These are phyloP conservation scores for Protosalanx chinensis DNA, from an alignment of 2,797 vertebrate genomes.

Conservation along the genomic window DNA sequence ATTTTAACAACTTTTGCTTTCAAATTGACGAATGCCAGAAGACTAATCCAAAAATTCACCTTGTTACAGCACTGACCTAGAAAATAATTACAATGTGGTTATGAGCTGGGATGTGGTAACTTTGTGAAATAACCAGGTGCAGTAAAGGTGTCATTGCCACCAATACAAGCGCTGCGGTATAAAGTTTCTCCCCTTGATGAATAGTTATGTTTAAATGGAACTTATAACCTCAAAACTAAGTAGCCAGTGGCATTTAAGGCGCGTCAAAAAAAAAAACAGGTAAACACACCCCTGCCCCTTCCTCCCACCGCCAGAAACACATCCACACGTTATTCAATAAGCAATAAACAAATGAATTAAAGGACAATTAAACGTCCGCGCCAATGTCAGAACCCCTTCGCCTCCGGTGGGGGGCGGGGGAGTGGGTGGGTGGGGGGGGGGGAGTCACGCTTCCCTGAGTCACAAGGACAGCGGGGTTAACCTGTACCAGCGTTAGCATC, in stretches of 20 bases:
- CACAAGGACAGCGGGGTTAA: slow-evolving; percentile 69
- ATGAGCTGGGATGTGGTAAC: not conserved
- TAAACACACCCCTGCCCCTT: slow-evolving; percentile 21
- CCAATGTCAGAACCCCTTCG: slow-evolving; percentile 33
- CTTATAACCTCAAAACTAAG: not conserved
- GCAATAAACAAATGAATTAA: slow-evolving; percentile 58
- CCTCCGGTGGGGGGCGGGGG: too few relatives aligned
- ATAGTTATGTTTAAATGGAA: not conserved
- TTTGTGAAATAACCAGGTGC: too few relatives aligned
- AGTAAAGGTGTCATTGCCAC: not conserved
- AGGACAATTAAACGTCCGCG: slow-evolving; percentile 46
- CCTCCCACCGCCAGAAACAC: slow-evolving; percentile 23
- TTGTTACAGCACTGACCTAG: not conserved
- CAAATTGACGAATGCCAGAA: too few relatives aligned
- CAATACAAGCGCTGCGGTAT: not conserved
- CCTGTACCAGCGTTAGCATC: slow-evolving; percentile 70
- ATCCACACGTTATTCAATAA: slow-evolving; percentile 37
- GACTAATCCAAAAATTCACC: not conserved
- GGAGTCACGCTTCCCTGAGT: slow-evolving; percentile 24
- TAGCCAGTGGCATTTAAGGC: slow-evolving; percentile 31
- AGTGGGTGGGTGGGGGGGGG: too few relatives aligned
- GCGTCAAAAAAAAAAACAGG: slow-evolving; percentile 24
- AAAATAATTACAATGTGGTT: not conserved
- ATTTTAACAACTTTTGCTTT: too few relatives aligned
- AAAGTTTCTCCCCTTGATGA: not conserved